Evolutionary conservation across 2,113 vertebrate species (phyloP), one percentile per base, ranked within the genome.

Genomic region (Microtus oregoni): DNA sequence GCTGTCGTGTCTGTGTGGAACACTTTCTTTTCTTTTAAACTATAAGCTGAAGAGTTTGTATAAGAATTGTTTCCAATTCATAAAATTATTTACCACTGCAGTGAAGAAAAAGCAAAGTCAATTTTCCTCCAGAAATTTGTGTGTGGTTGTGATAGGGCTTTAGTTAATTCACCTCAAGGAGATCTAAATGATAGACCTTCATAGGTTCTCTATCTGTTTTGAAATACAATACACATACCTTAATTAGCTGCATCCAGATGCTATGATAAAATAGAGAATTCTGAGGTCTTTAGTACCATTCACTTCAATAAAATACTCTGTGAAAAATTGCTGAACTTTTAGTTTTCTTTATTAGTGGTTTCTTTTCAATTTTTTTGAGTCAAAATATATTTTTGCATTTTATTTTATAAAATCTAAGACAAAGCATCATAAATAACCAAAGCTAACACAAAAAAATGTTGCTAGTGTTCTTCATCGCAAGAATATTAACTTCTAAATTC

Each of bases 101-200:
- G n/a, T 41, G 11, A 90, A 95, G 58, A 91, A 83, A 89, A 95
- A 95, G 96, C 90, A 95, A 97, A 96, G 96, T 97, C 93, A 95
- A 95, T 94, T 97, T 96, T 70, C n/a, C 41, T 94, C 70, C 94
- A 90, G 78, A 95, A 96, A 90, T 95, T 90, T 98, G 93, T 94
- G 87, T 94, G 83, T 81, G 87, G 81, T 95, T 47, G 68, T 93
- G 93, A 87, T 72, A 93, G 87, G 92, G 44, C 28, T 65, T 95
- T 95, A 96, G 79, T 65, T 90, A 96, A 94, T 67, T 93, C 72
- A 94, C 96, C 73, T 97, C 93, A 86, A 95, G 41, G 91, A 94
- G 47, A 85, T 90, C 91, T 95, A 96, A 92, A 12, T 20, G 30
- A 70, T 89, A 89, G 82, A 35, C 73, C 41, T 14, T 96, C 5